phyloP scores from a whole-genome alignment of 2,797 vertebrate species.

The Anguilla pacifica region DNA sequence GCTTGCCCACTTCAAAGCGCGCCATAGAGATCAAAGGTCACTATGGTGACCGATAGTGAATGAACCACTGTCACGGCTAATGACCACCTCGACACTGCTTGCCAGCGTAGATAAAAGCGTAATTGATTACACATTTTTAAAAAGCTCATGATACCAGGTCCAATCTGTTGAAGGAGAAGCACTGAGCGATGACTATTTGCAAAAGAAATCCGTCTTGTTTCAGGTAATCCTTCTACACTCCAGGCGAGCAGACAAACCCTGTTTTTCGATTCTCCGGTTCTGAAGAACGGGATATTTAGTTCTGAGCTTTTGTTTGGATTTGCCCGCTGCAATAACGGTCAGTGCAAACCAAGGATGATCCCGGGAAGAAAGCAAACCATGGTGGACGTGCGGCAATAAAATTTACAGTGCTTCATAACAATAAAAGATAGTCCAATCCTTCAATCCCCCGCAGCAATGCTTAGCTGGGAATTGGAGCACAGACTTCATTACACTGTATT shows the following conservation, averaged over 20 bases:
- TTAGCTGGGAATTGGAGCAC: constrained; percentile 55
- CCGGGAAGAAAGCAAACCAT: constrained; percentile 6
- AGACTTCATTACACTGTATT: constrained; percentile 70
- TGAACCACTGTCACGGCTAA: not conserved
- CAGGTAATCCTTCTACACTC: not conserved
- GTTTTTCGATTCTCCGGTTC: not conserved
- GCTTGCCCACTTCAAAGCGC: not conserved
- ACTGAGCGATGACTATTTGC: not conserved
- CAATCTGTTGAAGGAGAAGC: not conserved
- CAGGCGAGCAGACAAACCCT: not conserved
- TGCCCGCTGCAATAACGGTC: not conserved
- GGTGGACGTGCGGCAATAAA: constrained; percentile 33
- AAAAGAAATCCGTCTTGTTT: not conserved
- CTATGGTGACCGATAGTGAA: not conserved
- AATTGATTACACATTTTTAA: not conserved
- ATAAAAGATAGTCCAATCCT: constrained; percentile 53
- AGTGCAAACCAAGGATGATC: constrained; percentile 15
- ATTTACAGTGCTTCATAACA: constrained; percentile 49
- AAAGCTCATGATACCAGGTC: not conserved
- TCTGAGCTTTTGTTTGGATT: not conserved
- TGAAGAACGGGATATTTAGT: not conserved
- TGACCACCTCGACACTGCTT: not conserved
- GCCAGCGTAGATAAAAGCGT: not conserved
- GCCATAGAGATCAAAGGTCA: not conserved
- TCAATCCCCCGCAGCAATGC: constrained; percentile 46